Conservation (phyloP, 2,888 invertebrate species). For the Drosophila yooni region DNA sequence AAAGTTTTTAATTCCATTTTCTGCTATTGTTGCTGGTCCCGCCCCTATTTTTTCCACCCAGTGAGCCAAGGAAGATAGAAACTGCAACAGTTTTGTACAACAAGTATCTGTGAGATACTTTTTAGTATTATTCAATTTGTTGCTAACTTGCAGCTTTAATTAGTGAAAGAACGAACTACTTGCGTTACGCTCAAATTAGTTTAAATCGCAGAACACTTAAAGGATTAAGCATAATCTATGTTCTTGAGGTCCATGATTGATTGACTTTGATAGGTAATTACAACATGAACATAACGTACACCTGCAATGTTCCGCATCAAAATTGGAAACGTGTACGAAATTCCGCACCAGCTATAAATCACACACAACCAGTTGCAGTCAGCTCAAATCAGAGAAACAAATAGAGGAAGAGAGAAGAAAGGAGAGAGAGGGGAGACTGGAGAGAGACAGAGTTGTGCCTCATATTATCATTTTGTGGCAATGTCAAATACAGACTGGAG, state of each 20-base stretch:
- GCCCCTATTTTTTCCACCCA: not conserved
- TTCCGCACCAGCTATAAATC: slow-evolving; percentile 66
- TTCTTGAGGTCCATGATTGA: slow-evolving; percentile 4
- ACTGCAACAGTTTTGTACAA: not conserved
- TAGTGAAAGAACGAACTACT: not conserved
- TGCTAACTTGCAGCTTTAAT: slow-evolving; percentile 8
- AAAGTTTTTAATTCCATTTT: slow-evolving; percentile 66
- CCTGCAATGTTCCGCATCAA: slow-evolving; percentile 44
- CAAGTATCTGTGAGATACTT: slow-evolving; percentile 10
- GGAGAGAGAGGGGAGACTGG: not conserved
- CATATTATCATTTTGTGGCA: slow-evolving; percentile 15
- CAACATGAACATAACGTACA: slow-evolving; percentile 26
- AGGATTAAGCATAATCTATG: not conserved
- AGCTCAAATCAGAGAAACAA: not conserved
- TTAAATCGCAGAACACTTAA: too few relatives aligned
- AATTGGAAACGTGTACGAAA: slow-evolving; percentile 65
- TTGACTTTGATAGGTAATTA: slow-evolving; percentile 53
- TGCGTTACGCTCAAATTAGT: not conserved
- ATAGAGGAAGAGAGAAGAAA: not conserved
- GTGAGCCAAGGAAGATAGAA: not conserved
- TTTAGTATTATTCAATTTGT: not conserved
- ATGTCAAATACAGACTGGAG: slow-evolving; percentile 8
- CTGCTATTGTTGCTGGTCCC: not conserved
- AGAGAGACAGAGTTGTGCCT: not conserved
- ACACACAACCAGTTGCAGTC: slow-evolving; percentile 23